phyloP scores from a whole-genome alignment of 2,113 vertebrate genomes.

The Lagenorhynchus albirostris region DNA sequence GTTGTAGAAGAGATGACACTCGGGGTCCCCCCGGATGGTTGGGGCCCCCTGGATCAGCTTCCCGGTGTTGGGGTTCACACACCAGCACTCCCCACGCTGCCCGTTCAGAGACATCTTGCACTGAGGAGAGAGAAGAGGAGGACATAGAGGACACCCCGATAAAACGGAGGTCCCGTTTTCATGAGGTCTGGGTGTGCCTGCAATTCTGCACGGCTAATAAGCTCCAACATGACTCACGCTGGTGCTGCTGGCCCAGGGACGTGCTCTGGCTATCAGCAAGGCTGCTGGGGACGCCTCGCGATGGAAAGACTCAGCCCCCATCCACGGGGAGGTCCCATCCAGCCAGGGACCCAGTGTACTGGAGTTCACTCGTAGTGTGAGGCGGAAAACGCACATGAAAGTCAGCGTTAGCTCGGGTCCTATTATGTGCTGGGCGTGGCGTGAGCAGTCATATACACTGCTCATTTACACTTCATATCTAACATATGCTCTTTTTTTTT shows the following conservation, averaged over 20 bases:
- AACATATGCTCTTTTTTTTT: neutral
- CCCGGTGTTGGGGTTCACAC: conserved; percentile 93
- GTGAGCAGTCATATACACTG: accelerated
- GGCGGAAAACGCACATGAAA: neutral
- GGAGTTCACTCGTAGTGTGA: neutral
- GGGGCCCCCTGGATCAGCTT: conserved; percentile 89
- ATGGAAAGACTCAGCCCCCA: neutral
- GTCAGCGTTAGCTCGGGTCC: too few species aligned
- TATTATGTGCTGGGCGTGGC: neutral
- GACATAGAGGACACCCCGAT: accelerated
- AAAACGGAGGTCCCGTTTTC: neutral
- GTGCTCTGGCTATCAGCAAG: accelerated
- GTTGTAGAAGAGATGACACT: conserved; percentile 92
- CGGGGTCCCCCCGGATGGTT: conserved; percentile 92
- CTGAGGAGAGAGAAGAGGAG: conserved; percentile 76
- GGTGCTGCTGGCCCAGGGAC: neutral
- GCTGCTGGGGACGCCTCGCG: neutral
- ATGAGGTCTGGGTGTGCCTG: neutral
- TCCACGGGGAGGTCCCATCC: neutral
- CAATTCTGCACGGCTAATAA: accelerated
- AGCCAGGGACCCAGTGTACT: accelerated
- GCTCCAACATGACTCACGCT: accelerated
- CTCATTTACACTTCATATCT: neutral
- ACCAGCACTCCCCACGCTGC: conserved; percentile 98
- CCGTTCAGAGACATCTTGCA: conserved; percentile 97